Evolutionary conservation across 1,140 invertebrate genomes (phyloP), one percentile per base, ranked within the genome.

Genomic region (Adoxophyes honmai): DNA sequence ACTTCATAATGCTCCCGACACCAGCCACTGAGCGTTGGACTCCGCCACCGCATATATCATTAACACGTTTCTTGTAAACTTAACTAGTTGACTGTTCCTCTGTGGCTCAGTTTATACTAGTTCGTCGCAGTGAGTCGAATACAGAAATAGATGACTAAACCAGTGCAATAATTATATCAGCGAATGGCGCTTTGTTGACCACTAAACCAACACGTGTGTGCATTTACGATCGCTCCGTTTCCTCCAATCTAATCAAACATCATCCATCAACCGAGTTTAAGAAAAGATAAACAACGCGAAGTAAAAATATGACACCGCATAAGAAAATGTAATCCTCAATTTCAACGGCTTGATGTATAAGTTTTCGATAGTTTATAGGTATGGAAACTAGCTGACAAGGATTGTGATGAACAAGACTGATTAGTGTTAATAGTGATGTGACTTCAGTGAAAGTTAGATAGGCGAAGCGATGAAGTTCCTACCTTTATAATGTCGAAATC

Each of bases 111-210:
- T 13, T 52, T 70, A 66, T 33, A 39, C 56, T 77, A 69, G 70
- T 14, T 28, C 48, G 28, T 55, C 15, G 59, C 57, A 60, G 64
- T 73, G 75, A 76, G 65, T 74, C 68, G 67, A 44, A 54, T 60
- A 72, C 78, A 62, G 64, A 75, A 81, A 81, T 78, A 78, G 75
- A 76, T 14, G 38, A 37, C 48, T 53, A 48, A 48, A 28, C 33
- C 52, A 57, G 77, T 74, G 77, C 74, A 80, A 75, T 80, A 81
- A 78, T 78, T 78, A 78, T 76, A 78, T 78, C 75, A 81, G 71
- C 70, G 66, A 67, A 69, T 58, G 64, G 52, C 28, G 66, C 73
- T 78, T 76, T 80, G 75, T 80, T 78, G 69, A 71, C 68, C 62
- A 59, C 38, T 59, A 56, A 57, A 61, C 35, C 34, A 63, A 65